These are phyloP conservation scores for Cryptophagus acutangulus DNA, from an alignment of 2,888 invertebrate species.

Conservation along the genomic window DNA sequence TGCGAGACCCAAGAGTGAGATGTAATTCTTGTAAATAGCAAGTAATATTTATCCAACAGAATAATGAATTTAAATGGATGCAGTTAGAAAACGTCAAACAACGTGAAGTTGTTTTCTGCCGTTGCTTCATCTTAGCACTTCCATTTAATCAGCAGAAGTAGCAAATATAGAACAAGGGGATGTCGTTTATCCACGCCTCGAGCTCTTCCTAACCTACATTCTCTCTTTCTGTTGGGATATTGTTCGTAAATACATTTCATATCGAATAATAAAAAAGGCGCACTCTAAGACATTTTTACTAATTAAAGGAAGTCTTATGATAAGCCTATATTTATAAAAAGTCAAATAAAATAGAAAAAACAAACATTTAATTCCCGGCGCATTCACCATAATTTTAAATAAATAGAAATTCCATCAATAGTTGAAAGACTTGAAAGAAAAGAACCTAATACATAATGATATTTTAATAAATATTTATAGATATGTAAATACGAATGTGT, in stretches of 20 bases:
- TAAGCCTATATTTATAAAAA: no score
- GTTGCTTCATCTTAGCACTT: conserved; percentile 7
- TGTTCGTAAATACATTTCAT: conserved; percentile 36
- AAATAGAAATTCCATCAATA: no score
- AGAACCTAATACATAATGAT: no score
- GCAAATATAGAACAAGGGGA: conserved; percentile 1
- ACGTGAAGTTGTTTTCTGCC: conserved; percentile 5
- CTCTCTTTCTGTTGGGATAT: conserved; percentile 39
- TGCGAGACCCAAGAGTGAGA: not conserved
- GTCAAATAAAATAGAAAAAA: no score
- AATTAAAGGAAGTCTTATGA: no score
- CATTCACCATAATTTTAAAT: no score
- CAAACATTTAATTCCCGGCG: no score
- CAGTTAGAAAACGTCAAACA: conserved; percentile 4
- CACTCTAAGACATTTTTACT: no score
- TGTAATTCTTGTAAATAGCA: not conserved
- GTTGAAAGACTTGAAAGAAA: no score
- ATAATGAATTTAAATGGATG: conserved; percentile 5
- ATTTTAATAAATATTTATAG: no score
- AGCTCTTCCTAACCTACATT: conserved; percentile 34
- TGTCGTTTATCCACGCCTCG: conserved; percentile 24
- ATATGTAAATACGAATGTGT: no score
- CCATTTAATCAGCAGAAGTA: conserved; percentile 21
- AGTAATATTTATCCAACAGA: not conserved
- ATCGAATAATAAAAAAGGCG: no score